Percentiles rank a stretch among this genome's conserved stretches.
phyloP scores from a whole-genome alignment of 2,113 vertebrate species.

The Gila orcuttii region DNA sequence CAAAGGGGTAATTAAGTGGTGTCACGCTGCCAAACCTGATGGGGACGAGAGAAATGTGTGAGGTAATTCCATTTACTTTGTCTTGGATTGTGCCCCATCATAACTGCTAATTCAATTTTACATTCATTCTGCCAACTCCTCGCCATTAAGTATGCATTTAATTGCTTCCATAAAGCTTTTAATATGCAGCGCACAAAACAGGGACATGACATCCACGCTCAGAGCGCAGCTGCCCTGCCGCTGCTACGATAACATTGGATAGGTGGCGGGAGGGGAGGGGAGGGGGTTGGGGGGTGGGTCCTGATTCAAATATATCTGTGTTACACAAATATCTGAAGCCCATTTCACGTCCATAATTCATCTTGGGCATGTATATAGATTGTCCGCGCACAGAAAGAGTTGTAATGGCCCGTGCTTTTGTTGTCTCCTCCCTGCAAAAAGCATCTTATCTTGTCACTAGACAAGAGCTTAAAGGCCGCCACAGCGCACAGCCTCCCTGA shows the following conservation, averaged over 20 bases:
- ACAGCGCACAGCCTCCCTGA: slow-evolving; percentile 83
- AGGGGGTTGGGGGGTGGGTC: neutral
- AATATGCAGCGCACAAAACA: slow-evolving; percentile 93
- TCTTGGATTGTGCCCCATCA: slow-evolving; percentile 91
- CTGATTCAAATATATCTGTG: slow-evolving; percentile 87
- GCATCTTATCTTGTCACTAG: slow-evolving; percentile 86
- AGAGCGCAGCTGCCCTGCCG: slow-evolving; percentile 87
- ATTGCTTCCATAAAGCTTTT: slow-evolving; percentile 98
- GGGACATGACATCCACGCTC: slow-evolving; percentile 76
- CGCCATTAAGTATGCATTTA: slow-evolving; percentile 96
- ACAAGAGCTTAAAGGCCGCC: slow-evolving; percentile 80
- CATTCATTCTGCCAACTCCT: slow-evolving; percentile 91
- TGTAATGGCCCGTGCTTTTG: slow-evolving; percentile 80
- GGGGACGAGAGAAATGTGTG: slow-evolving; percentile 80
- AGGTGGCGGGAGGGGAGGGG: neutral
- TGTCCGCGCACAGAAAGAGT: slow-evolving; percentile 77
- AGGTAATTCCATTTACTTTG: slow-evolving; percentile 97
- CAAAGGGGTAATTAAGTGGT: slow-evolving; percentile 93
- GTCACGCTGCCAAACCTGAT: slow-evolving; percentile 83
- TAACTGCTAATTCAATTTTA: slow-evolving; percentile 97
- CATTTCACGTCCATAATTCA: slow-evolving; percentile 81
- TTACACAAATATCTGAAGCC: slow-evolving; percentile 85
- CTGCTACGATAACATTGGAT: slow-evolving; percentile 82
- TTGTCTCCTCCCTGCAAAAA: slow-evolving; percentile 80
- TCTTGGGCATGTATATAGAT: slow-evolving; percentile 44